Evolutionary conservation across 2,888 invertebrate species (phyloP), one percentile per base, ranked within the genome.

Genomic region (Eledone cirrhosa): DNA sequence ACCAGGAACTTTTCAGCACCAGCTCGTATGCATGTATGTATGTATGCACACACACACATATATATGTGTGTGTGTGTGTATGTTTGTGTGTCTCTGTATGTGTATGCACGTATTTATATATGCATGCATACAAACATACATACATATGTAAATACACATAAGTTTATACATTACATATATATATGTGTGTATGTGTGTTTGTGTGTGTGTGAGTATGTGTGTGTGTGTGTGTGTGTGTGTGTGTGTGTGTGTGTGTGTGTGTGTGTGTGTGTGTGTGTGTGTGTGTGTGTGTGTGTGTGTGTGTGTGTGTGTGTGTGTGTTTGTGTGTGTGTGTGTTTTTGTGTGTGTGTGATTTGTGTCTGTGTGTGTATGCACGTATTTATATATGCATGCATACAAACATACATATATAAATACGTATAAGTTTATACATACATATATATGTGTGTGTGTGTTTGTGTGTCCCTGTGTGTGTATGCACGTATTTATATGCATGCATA

Each of bases 351-450:
- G 22, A 53, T 16, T 16, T 53, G 22, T 13, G 22, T 22, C 14
- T 22, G 22, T 22, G 22, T 22, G 22, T 22, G 77, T 59, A 2
- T 24, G 27, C 8, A 78, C 0, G 80, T 81, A 79, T 22, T n/a
- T 33, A 53, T 33, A 31, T n/a, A n/a, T 53, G 19, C 29, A 24
- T 29, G 4, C 22, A 4, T 31, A 77, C 22, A 77, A 31, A 77
- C 33, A 48, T 27, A 77, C 33, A 53, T 53, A 59, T 59, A 14
- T 14, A 14, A 27, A 33, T 33, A 31, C 65, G 33, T 31, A 63
- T n/a, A 33, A 16, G n/a, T n/a, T n/a, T n/a, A n/a, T n/a, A n/a
- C n/a, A 77, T 16, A 77, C 77, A 48, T 48, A 77, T 27, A 77
- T 48, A 77, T 53, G 13, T 53, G n/a, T n/a, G n/a, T n/a, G n/a